Conservation (phyloP, 2,113 vertebrate species). For the Neolamprologus fasciatus region DNA sequence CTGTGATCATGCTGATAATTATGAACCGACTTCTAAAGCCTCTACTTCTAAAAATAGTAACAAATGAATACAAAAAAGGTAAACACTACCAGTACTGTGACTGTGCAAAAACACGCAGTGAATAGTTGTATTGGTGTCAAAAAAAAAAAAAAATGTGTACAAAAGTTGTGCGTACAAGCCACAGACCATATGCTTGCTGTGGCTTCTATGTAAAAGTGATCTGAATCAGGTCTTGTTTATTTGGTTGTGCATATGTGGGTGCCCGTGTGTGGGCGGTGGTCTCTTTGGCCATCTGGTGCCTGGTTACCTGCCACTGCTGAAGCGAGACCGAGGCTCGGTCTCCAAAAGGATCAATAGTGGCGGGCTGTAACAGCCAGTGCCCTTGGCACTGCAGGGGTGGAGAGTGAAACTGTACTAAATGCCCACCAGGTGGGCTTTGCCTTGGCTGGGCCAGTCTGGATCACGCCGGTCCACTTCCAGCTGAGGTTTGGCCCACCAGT, state of each 20-base stretch:
- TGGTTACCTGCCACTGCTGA: conserved; percentile 18
- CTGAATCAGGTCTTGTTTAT: background rate
- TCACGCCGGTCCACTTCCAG: conserved; percentile 24
- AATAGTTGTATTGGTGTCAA: background rate
- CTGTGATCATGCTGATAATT: conserved; percentile 3
- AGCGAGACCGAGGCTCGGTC: conserved; percentile 5
- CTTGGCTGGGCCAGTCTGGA: conserved; percentile 15
- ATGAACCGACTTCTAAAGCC: background rate
- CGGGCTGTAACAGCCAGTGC: background rate
- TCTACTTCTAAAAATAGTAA: conserved; percentile 3
- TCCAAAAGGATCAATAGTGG: background rate
- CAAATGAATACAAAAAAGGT: background rate
- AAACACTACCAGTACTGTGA: background rate
- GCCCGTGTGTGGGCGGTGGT: conserved; percentile 26
- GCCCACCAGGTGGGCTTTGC: background rate
- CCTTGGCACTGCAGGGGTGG: background rate
- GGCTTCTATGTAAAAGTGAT: background rate
- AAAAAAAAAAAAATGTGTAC: background rate
- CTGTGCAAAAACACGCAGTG: conserved; percentile 17
- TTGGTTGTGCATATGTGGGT: background rate
- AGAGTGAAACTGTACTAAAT: background rate
- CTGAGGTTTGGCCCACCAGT: conserved; percentile 18
- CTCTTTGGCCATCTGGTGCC: conserved; percentile 55
- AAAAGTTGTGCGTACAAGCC: background rate
- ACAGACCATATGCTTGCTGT: conserved; percentile 16